phyloP scores from a whole-genome alignment of 2,888 invertebrate species.

The Cistogaster globosa region DNA sequence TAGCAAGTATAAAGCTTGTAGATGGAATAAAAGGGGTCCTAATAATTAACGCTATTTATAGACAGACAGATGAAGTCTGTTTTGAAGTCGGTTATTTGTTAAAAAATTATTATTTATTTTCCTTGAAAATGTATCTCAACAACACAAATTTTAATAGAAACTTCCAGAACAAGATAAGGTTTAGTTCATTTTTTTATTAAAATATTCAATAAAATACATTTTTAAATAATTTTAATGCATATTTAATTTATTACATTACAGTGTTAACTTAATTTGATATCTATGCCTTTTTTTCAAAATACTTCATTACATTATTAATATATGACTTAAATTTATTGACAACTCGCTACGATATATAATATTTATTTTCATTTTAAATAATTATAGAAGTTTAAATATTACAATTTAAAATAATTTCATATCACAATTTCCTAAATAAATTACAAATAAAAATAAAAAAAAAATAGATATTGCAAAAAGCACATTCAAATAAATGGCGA shows the following conservation, averaged over 20 bases:
- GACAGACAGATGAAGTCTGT: too few relatives aligned
- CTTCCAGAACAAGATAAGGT: too few relatives aligned
- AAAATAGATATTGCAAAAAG: slow-evolving; percentile 36
- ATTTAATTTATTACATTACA: neutral
- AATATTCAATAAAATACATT: too few relatives aligned
- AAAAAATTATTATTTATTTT: too few relatives aligned
- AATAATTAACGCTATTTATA: too few relatives aligned
- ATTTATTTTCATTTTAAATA: neutral
- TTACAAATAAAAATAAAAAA: slow-evolving; percentile 36
- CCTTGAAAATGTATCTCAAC: too few relatives aligned
- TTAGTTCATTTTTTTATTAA: too few relatives aligned
- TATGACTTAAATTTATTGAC: neutral
- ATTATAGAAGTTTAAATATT: slow-evolving; percentile 13
- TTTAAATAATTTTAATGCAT: too few relatives aligned
- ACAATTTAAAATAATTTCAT: slow-evolving; percentile 55
- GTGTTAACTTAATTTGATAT: slow-evolving; percentile 2
- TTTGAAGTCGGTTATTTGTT: too few relatives aligned
- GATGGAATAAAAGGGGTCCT: too few relatives aligned
- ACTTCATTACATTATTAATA: neutral
- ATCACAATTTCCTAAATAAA: slow-evolving; percentile 69
- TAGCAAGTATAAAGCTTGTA: too few relatives aligned
- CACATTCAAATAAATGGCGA: slow-evolving; percentile 23
- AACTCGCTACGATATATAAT: slow-evolving; percentile 8
- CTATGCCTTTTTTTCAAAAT: neutral
- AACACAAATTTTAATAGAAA: too few relatives aligned